Evolutionary conservation across 2,888 invertebrate species (phyloP).

Genomic region (Diarsia rubi): DNA sequence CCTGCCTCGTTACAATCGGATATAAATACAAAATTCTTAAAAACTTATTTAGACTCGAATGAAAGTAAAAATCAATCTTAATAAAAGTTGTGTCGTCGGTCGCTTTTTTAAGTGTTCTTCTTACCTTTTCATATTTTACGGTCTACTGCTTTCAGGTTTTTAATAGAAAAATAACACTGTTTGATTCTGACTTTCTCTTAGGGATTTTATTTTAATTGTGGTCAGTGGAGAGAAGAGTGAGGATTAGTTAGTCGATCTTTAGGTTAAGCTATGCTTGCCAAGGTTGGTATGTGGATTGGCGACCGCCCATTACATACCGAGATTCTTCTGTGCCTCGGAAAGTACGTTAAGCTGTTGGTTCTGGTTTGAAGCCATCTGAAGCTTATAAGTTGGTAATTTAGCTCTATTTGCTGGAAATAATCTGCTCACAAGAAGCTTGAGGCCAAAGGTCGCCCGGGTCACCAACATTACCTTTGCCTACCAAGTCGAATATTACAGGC

Average conservation of each 20-base stretch:
- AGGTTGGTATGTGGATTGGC: too few relatives aligned
- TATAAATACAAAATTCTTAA: constrained; percentile 38
- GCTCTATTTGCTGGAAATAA: too few relatives aligned
- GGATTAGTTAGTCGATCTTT: too few relatives aligned
- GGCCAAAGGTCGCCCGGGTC: too few relatives aligned
- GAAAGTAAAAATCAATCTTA: constrained; percentile 62
- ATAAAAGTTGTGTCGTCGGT: constrained; percentile 54
- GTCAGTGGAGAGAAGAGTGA: not conserved
- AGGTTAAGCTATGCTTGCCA: too few relatives aligned
- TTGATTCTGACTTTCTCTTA: constrained; percentile 30
- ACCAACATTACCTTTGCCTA: not conserved
- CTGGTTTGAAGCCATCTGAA: too few relatives aligned
- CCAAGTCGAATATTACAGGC: not conserved
- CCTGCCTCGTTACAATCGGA: too few relatives aligned
- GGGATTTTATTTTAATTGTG: constrained; percentile 32
- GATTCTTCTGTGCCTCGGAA: too few relatives aligned
- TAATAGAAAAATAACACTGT: constrained; percentile 59
- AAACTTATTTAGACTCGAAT: constrained; percentile 31
- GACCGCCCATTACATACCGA: too few relatives aligned
- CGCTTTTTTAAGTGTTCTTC: constrained; percentile 47
- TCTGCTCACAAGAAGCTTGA: too few relatives aligned
- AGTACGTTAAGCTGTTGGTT: too few relatives aligned
- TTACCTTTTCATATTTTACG: constrained; percentile 61
- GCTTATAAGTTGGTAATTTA: too few relatives aligned
- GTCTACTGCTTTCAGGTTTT: constrained; percentile 57